A percentile compares a stretch with the other conserved stretches of the same genome.
Evolutionary conservation across 2,888 invertebrate genomes (phyloP).

Genomic region (Trachelus tabidus): DNA sequence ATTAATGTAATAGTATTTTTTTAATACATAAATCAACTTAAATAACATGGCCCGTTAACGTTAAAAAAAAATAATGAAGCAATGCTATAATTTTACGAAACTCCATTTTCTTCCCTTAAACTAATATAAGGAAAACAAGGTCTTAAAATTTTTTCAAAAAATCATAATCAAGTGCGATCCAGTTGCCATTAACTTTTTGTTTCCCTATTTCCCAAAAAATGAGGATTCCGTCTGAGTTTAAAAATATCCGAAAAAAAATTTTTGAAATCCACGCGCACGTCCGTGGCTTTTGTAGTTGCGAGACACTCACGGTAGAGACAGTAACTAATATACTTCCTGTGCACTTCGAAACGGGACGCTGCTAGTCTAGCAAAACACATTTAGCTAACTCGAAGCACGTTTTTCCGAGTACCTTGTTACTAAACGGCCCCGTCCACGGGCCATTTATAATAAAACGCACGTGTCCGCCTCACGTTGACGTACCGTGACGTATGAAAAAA

Average conservation of each 20-base stretch:
- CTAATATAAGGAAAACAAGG: too few relatives aligned
- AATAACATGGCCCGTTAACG: background rate
- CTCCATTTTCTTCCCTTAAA: background rate
- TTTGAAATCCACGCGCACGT: background rate
- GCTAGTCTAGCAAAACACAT: constrained; percentile 17
- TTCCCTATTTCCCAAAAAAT: background rate
- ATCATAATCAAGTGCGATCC: too few relatives aligned
- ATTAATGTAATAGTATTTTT: background rate
- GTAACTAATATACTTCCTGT: constrained; percentile 22
- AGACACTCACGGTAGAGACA: constrained; percentile 13
- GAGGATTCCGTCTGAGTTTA: background rate
- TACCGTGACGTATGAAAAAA: background rate
- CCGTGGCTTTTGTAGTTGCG: constrained; percentile 7
- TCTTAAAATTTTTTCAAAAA: too few relatives aligned
- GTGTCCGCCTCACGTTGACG: constrained; percentile 8
- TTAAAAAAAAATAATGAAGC: background rate
- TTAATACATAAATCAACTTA: background rate
- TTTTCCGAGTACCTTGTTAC: constrained; percentile 12
- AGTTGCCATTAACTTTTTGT: too few relatives aligned
- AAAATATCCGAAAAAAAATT: background rate
- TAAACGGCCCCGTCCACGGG: constrained; percentile 17
- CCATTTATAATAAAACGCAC: constrained; percentile 20
- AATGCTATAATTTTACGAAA: background rate
- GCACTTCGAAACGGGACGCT: constrained; percentile 10
- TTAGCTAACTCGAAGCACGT: constrained; percentile 23